phyloP scores from a whole-genome alignment of 1,140 invertebrate genomes.

The Aphaenogaster ashmeadi region DNA sequence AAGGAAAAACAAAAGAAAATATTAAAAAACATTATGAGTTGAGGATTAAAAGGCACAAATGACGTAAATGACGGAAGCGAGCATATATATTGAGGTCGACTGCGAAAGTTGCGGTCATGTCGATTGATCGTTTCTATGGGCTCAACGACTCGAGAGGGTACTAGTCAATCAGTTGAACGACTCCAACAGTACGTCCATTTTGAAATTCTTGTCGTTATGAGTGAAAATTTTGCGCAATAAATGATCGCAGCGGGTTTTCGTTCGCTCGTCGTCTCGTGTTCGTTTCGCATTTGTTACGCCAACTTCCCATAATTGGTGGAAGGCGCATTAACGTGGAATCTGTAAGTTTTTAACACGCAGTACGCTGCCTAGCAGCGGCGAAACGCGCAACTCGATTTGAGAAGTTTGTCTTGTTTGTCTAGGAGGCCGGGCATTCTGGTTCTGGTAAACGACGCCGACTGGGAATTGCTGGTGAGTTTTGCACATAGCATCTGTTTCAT shows the following conservation, averaged over 20 bases:
- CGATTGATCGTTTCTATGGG: background rate
- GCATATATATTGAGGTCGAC: background rate
- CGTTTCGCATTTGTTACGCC: background rate
- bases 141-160: background rate
- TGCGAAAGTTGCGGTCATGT: background rate
- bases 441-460: constrained; percentile 96
- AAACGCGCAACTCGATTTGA: constrained; percentile 27
- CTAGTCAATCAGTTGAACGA: background rate
- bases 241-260: constrained; percentile 2
- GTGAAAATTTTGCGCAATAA: constrained; percentile 1
- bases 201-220: background rate
- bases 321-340: constrained; percentile 1
- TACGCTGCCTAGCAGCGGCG: background rate
- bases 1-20: too few relatives aligned
- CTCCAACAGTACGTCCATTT: background rate
- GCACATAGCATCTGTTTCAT: background rate
- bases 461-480: constrained; percentile 93
- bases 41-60: too few relatives aligned
- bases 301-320: constrained; percentile 33
- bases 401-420: constrained; percentile 72
- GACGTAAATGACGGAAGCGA: background rate
- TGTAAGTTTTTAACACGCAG: constrained; percentile 35
- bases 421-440: constrained; percentile 97
- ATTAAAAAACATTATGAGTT: too few relatives aligned
- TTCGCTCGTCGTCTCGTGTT: background rate